Evolutionary conservation across 2,113 vertebrate genomes (phyloP), one percentile per base, ranked within the genome.

Genomic region (Nothobranchius furzeri): DNA sequence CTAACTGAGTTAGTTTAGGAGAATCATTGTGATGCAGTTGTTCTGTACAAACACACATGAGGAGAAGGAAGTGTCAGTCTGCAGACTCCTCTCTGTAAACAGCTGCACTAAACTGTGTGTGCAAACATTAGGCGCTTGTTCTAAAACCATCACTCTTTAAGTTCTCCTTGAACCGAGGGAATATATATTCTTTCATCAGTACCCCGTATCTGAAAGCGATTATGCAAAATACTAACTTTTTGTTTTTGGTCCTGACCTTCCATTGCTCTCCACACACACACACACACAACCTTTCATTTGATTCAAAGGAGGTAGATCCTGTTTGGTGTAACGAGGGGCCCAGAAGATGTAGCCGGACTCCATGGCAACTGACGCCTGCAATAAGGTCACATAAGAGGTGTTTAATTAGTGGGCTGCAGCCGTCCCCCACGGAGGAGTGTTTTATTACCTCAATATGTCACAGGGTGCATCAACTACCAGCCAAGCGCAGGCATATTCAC

Each of bases 391-490:
- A 67, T 83, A 72, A 80, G 79, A 90, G 89, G 91, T 91, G 92
- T 92, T 93, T 93, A 93, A 94, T 93, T 93, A 93, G 91, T 83
- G 87, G 84, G 79, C 87, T 72, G 79, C 82, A 76, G 78, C 73
- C 36, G 46, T 91, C 92, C 88, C 90, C 50, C 4, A 73, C 55
- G 82, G 92, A 91, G 75, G 54, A 78, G 72, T 76, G 90, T 91
- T 93, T 93, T 91, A 93, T 92, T 92, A 90, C 90, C 90, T 79
- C 92, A 87, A 92, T 93, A 92, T 91, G 90, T 92, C 92, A 91
- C 80, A 88, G 68, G 86, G 79, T 55, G 73, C 85, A 87, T 87
- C 87, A 75, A 76, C 79, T 52, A 70, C 54, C 64, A 66, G 70
- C 50, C 60, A 68, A 63, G 60, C 65, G 37, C 15, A 17, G 9